Conservation (phyloP, 1,140 invertebrate species). For the Tyrophagus putrescentiae region DNA sequence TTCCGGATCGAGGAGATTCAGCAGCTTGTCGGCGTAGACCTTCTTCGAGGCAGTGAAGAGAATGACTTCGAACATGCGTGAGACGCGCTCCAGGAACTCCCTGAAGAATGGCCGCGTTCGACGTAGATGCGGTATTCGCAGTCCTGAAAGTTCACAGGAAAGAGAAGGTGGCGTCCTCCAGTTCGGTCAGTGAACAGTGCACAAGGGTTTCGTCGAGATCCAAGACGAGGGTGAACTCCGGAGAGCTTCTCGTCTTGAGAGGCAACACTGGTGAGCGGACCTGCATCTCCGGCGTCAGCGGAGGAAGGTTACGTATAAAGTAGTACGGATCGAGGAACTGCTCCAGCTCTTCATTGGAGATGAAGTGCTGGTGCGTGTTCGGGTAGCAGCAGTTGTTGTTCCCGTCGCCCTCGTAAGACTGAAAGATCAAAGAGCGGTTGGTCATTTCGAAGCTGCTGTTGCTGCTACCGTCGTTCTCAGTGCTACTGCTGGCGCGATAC, state of each 20-base stretch:
- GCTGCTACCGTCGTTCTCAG: no score
- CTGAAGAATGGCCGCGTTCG: slow-evolving; percentile 74
- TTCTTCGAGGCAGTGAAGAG: slow-evolving; percentile 90
- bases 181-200: slow-evolving; percentile 80
- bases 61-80: slow-evolving; percentile 81
- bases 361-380: not conserved
- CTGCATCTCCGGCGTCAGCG: slow-evolving; percentile 66
- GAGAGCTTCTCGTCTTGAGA: slow-evolving; percentile 76
- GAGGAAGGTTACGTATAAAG: slow-evolving; percentile 82
- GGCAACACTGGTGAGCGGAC: slow-evolving; percentile 75
- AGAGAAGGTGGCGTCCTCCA: slow-evolving; percentile 76
- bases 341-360: slow-evolving; percentile 17
- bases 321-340: slow-evolving; percentile 41
- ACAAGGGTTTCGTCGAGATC: slow-evolving; percentile 88
- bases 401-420: not conserved
- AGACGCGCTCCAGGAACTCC: slow-evolving; percentile 80
- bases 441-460: not conserved
- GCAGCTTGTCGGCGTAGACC: slow-evolving; percentile 84
- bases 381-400: not conserved
- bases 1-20: slow-evolving; percentile 79
- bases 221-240: slow-evolving; percentile 78
- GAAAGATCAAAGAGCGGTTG: slow-evolving; percentile 3
- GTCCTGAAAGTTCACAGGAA: slow-evolving; percentile 86
- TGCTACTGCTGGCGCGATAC: no score
- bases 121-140: slow-evolving; percentile 70